Evolutionary conservation across 2,888 invertebrate species (phyloP), one percentile per base, ranked within the genome.

Genomic region (Cheilosia vernalis): DNA sequence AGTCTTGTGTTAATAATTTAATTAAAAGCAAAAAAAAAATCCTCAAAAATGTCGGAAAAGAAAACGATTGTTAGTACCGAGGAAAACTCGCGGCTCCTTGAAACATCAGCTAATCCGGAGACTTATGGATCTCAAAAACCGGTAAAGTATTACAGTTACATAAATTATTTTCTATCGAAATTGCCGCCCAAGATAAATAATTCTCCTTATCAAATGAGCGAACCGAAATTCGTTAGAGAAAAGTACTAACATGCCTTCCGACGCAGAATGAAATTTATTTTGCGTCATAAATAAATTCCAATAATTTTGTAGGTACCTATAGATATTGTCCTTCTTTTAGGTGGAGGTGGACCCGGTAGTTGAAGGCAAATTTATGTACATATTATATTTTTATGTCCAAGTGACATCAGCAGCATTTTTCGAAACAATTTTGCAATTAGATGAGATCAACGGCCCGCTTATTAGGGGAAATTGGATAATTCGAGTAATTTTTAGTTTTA

Each of bases 1-100:
- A 30, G 13, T 42, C 5, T 30, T 21, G 55, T 56, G 42, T 21
- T n/a, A 56, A 42, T 64, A 64, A 70, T 15, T 61, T 21, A 33
- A 53, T 49, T 63, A 10, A 15, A 44, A 58, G 19, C 30, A 76
- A 33, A 51, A 27, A 51, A 76, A 33, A 40, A 49, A 19, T 7
- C 17, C 2, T 24, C 2, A 51, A 77, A 49, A 24, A 85, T 85
- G 84, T 61, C 84, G 37, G 84, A 85, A 37, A 80, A 70, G 30
- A 89, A 88, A 49, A 88, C 88, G 63, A 80, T 88, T 60, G 88
- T 88, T 69, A 89, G 69, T 61, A 89, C 88, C 40, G 91, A 91
- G 88, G 91, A 91, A 88, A 90, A 90, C 88, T 90, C 91, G 77
- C 91, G 90, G 82, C 89, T 91, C 72, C 88, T 91, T 88, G 90